These are phyloP conservation scores for Polylopha cassiicola DNA, from an alignment of 2,888 invertebrate genomes.

Conservation along the genomic window DNA sequence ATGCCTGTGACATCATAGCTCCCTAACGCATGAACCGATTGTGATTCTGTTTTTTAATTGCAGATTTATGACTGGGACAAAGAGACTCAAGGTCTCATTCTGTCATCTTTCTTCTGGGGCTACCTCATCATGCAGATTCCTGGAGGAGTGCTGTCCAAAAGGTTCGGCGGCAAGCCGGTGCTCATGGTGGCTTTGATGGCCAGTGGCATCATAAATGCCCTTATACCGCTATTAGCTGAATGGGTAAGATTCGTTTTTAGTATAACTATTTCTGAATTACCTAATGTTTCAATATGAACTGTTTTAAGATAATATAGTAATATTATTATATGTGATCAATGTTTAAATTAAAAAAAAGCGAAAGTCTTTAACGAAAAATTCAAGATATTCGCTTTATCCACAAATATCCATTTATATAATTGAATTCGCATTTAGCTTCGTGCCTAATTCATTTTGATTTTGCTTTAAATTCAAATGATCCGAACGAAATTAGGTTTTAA, in stretches of 20 bases:
- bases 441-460: background rate
- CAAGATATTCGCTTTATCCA: too few relatives aligned
- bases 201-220: conserved; percentile 75
- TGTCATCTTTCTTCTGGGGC: conserved; percentile 89
- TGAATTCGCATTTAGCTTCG: too few relatives aligned
- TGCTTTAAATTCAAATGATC: too few relatives aligned
- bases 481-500: too few relatives aligned
- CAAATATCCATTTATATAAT: too few relatives aligned
- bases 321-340: too few relatives aligned
- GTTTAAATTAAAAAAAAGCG: too few relatives aligned
- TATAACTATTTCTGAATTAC: background rate
- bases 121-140: conserved; percentile 85
- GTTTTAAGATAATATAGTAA: too few relatives aligned
- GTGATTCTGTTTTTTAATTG: conserved; percentile 17
- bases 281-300: too few relatives aligned
- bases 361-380: too few relatives aligned
- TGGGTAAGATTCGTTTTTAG: conserved; percentile 43
- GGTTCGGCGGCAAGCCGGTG: conserved; percentile 87
- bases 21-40: too few relatives aligned
- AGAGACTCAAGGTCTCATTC: conserved; percentile 75
- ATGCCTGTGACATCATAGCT: too few relatives aligned
- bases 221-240: conserved; percentile 77
- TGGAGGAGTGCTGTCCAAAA: conserved; percentile 83
- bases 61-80: conserved; percentile 77
- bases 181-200: conserved; percentile 73